These are phyloP conservation scores for Orthosia gracilis DNA, from an alignment of 2,888 invertebrate genomes.

Conservation along the genomic window DNA sequence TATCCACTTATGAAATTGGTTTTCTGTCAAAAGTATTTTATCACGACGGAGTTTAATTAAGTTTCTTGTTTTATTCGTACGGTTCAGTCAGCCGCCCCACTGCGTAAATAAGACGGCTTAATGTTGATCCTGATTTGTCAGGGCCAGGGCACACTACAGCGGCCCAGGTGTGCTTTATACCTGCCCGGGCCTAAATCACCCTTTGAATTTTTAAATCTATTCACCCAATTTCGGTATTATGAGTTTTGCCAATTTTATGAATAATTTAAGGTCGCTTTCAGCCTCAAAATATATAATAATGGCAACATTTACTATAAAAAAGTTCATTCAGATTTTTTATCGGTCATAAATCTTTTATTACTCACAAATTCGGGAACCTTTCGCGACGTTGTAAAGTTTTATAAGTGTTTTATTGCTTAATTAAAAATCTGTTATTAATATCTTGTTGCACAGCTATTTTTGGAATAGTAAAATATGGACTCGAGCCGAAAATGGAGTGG, in stretches of 20 bases:
- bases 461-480: conserved; percentile 49
- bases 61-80: conserved; percentile 61
- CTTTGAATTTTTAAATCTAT: conserved; percentile 70
- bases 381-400: conserved; percentile 41
- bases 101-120: conserved; percentile 68
- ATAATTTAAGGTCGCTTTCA: conserved; percentile 42
- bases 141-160: conserved; percentile 44
- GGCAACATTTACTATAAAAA: conserved; percentile 51
- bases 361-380: conserved; percentile 45
- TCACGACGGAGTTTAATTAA: conserved; percentile 62
- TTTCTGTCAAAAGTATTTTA: conserved; percentile 57
- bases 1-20: conserved; percentile 48
- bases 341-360: conserved; percentile 55
- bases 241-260: conserved; percentile 49
- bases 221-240: conserved; percentile 43
- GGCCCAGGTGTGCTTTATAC: conserved; percentile 72
- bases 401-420: conserved; percentile 51
- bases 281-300: conserved; percentile 56
- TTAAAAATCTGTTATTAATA: conserved; percentile 56
- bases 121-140: conserved; percentile 68
- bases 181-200: conserved; percentile 60
- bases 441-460: conserved; percentile 43
- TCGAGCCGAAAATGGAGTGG: conserved; percentile 46
- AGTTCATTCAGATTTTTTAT: conserved; percentile 47
- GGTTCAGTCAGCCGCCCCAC: conserved; percentile 37